Base-by-base conservation (phyloP, 2,888 invertebrate species). In the Malthinus seriepunctatus region DNA sequence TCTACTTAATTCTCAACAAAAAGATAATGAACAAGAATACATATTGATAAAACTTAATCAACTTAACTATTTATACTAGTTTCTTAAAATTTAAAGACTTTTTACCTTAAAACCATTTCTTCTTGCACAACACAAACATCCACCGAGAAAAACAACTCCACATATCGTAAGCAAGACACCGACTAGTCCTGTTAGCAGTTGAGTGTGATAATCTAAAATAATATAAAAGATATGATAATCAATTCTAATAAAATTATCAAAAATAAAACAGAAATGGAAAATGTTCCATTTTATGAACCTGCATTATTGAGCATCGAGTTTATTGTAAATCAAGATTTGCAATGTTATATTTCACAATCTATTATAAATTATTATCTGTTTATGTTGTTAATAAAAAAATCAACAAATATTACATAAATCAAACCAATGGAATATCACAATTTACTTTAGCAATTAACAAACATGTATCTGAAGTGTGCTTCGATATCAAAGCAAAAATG, bases 21-120 rank as follows among this genome's bases (percentile, higher is more conserved):
- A 32, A n/a, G 32, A 31, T 45, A 45, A 45, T 31, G n/a, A 23
- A 7, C 31, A 23, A 8, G n/a, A 32, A 45, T 31, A 31, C 1
- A 45, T 23, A 45, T n/a, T n/a, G n/a, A n/a, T n/a, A 35, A 35
- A n/a, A 10, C 3, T 35, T n/a, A 11, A 14, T 42, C 9, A 32
- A 46, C 65, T 68, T 23, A 23, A 23, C 23, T 5, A 5, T 23
- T 23, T 23, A 5, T 23, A 2, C 23, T 23, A 23, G 23, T 2
- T 5, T 23, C 23, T 23, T 23, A 23, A 23, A 23, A 23, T 23
- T 23, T 5, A 23, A 23, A 42, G 9, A n/a, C 23, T n/a, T 2
- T 11, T 68, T 71, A 81, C 81, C 79, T 80, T 77, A 71, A 81
- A 81, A 63, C 79, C 79, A 70, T 78, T 78, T 64, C 75, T 72